Base-by-base conservation (phyloP, 2,113 vertebrate species). In the human region DNA sequence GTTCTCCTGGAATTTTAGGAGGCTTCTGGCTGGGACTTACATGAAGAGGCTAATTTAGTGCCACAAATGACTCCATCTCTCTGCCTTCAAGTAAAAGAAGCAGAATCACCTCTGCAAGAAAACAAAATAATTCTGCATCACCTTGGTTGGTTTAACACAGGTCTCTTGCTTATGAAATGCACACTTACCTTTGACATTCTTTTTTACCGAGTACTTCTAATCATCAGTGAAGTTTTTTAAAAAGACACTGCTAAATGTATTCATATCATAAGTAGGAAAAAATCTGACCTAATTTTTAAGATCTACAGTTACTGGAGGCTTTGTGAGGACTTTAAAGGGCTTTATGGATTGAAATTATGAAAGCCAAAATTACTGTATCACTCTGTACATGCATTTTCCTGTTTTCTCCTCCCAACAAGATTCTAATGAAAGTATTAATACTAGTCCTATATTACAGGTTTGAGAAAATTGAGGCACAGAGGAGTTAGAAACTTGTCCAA, bases 291-390 rank as follows among this genome's bases (percentile, higher is more conserved):
- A 70, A 32, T 82, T 96, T 81, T 96, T 94, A 95, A 97, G 96
- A 96, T 43, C 64, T 98, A 85, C 22, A 94, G 55, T 94, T 85
- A 55, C 81, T 87, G 89, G 97, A 95, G 93, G 25, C n/a, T 98
- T 97, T 96, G 38, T 92, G 52, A 88, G 95, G 73, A 81, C 25
- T 7, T 93, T 92, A 81, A 94, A 97, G 93, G 89, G 68, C 79
- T 95, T 97, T 97, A 66, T 72, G 93, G 83, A 93, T 98, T 97
- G 91, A 98, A 96, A 97, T 43, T 97, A 94, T 97, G 18, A 68
- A 96, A 87, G 45, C 61, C 96, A 76, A 93, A 96, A 79, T 94
- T 61, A 40, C 10, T 43, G 0, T 93, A 38, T 84, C 70, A 85
- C 20, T 86, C 22, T 64, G 38, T 45, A 72, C 6, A 4, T 50